phyloP scores from a whole-genome alignment of 2,113 vertebrate genomes.

The Sapayoa aenigma region DNA sequence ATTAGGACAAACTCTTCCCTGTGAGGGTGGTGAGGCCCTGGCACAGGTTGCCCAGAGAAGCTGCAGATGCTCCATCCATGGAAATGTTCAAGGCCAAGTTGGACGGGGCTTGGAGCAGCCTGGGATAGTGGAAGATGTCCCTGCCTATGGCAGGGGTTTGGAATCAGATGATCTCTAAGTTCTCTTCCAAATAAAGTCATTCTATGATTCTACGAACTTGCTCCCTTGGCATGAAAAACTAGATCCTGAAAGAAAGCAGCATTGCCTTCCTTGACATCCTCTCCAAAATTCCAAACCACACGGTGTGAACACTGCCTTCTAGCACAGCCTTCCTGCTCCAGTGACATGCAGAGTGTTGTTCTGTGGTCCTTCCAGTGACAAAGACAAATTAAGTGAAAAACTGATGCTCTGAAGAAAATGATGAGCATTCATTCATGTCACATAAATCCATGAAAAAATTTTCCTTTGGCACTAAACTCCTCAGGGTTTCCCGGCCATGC shows the following conservation, averaged over 20 bases:
- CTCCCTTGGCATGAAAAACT: background rate
- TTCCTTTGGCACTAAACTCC: background rate
- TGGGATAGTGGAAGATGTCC: background rate
- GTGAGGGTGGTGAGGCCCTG: accelerated
- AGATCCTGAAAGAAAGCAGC: background rate
- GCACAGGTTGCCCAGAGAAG: background rate
- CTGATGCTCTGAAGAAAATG: background rate
- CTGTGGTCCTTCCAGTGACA: background rate
- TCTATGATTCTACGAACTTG: background rate
- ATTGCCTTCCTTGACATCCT: background rate
- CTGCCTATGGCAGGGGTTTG: accelerated
- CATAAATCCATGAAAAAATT: background rate
- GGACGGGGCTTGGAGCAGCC: background rate
- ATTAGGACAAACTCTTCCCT: background rate
- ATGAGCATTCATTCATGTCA: background rate
- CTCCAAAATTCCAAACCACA: background rate
- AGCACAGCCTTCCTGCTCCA: background rate
- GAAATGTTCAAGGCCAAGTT: background rate
- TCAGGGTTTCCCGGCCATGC: background rate
- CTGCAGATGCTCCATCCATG: background rate
- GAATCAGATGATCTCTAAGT: background rate
- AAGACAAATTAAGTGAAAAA: background rate
- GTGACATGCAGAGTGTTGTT: background rate
- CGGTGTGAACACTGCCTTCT: accelerated
- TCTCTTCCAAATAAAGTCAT: background rate